Base-by-base conservation (phyloP, 2,797 vertebrate species). In the Eulemur albifrons region DNA sequence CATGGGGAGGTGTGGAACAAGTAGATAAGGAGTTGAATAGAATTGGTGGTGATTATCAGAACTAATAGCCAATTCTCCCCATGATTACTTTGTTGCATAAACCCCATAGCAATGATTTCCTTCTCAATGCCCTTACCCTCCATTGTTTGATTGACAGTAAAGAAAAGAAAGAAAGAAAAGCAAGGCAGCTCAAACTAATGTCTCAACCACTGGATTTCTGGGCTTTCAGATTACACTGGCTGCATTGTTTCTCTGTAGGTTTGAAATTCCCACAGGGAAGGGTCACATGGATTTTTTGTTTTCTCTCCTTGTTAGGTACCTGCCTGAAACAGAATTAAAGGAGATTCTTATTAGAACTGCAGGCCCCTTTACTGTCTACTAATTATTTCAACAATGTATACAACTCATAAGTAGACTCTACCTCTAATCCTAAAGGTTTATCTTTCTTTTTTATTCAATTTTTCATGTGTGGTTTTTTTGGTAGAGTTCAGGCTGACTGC, bases 291-390 rank as follows among this genome's bases (percentile, higher is more conserved):
- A 7, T 45, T 69, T 73, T n/a, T 82, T 75, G 6, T 23, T 43
- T 65, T 35, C 38, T 69, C 27, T 83, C 38, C 63, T 52, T 83
- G 8, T 69, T 77, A 70, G 45, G 27, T 89, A 40, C 20, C 45
- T 77, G 14, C 61, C 57, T 92, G 48, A 87, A 92, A 83, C 43
- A 92, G n/a, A 93, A 90, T 57, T 91, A 80, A 91, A 93, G 72
- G 73, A 83, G 27, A 57, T 70, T 80, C 50, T 93, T 75, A 45
- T 69, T 69, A 84, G 40, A 81, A 65, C 50, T 76, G 4, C 11
- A 77, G 72, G 30, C 40, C 50, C 23, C 35, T 89, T 80, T 92
- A 86, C 43, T 73, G 43, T 93, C 93, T 89, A 65, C 65, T 73
- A 20, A 84, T 48, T 80, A 70, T 76, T 80, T 88, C 45, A 76